phyloP scores from a whole-genome alignment of 2,888 invertebrate species.

The Papilio demoleus region DNA sequence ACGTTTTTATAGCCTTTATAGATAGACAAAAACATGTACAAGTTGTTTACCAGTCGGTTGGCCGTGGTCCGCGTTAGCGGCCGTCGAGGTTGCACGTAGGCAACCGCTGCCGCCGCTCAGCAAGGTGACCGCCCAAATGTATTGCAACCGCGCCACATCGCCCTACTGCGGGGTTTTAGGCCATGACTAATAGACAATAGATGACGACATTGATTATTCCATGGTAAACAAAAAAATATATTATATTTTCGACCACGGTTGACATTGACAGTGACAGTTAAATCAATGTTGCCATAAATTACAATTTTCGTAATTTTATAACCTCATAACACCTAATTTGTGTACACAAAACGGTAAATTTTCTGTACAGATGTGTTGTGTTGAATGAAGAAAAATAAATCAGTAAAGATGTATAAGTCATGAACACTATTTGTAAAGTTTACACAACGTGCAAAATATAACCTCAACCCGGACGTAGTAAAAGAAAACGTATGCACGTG shows the following conservation, averaged over 20 bases:
- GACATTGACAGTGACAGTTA: neutral
- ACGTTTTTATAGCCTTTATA: slow-evolving; percentile 20
- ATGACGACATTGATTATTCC: slow-evolving; percentile 63
- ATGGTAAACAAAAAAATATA: slow-evolving; percentile 43
- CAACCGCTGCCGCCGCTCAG: slow-evolving; percentile 47
- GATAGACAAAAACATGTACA: slow-evolving; percentile 24
- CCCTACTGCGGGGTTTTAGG: slow-evolving; percentile 59
- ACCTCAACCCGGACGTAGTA: slow-evolving; percentile 36
- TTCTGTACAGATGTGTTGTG: neutral
- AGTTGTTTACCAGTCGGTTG: slow-evolving; percentile 61
- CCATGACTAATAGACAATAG: slow-evolving; percentile 77
- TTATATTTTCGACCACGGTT: slow-evolving; percentile 11
- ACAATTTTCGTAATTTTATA: neutral
- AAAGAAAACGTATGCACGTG: slow-evolving; percentile 16
- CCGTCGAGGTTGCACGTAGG: slow-evolving; percentile 75
- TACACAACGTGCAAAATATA: slow-evolving; percentile 33
- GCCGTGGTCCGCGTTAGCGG: slow-evolving; percentile 72
- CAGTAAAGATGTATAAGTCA: slow-evolving; percentile 10
- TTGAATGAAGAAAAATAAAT: slow-evolving; percentile 4
- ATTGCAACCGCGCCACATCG: slow-evolving; percentile 59
- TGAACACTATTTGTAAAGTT: slow-evolving; percentile 33
- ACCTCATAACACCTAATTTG: neutral
- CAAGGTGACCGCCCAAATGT: slow-evolving; percentile 64
- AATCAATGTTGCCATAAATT: slow-evolving; percentile 8
- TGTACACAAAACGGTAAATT: neutral